phyloP scores from a whole-genome alignment of 2,113 vertebrate genomes.

The Fulmarus glacialis region DNA sequence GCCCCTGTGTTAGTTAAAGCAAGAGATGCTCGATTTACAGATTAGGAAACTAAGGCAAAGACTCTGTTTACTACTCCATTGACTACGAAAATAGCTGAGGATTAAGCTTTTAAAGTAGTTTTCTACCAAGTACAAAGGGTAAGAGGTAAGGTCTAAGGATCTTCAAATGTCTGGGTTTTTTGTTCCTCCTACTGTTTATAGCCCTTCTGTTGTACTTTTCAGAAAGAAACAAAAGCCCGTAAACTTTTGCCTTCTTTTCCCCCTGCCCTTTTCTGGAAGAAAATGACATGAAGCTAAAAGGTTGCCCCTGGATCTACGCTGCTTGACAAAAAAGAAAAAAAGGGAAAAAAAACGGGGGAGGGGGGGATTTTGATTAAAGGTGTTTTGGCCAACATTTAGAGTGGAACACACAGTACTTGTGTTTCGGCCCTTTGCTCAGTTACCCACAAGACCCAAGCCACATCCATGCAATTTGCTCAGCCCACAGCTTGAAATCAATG shows the following conservation, averaged over 20 bases:
- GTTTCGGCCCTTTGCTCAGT: not conserved
- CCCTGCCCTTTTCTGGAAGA: not conserved
- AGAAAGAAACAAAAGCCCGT: not conserved
- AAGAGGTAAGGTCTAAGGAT: not conserved
- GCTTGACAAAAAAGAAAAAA: not conserved
- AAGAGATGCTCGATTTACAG: not conserved
- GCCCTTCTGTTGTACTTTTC: not conserved
- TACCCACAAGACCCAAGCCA: not conserved
- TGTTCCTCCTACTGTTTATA: not conserved
- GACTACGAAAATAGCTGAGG: not conserved
- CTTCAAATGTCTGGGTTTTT: not conserved
- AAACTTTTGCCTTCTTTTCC: not conserved
- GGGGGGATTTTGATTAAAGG: not conserved
- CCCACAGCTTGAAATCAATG: slow-evolving; percentile 25
- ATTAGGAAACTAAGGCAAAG: not conserved
- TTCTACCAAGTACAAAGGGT: not conserved
- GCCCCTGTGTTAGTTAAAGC: not conserved
- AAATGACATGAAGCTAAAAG: not conserved
- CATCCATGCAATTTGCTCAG: not conserved
- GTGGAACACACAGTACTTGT: not conserved
- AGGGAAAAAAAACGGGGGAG: fast-evolving
- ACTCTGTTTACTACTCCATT: not conserved
- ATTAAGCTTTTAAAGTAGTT: not conserved
- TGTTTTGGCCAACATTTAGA: not conserved
- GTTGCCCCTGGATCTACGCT: not conserved